A percentile compares a stretch with the other conserved stretches of the same genome.
Evolutionary conservation across 2,113 vertebrate species (phyloP).

Genomic region (Mellivora capensis): DNA sequence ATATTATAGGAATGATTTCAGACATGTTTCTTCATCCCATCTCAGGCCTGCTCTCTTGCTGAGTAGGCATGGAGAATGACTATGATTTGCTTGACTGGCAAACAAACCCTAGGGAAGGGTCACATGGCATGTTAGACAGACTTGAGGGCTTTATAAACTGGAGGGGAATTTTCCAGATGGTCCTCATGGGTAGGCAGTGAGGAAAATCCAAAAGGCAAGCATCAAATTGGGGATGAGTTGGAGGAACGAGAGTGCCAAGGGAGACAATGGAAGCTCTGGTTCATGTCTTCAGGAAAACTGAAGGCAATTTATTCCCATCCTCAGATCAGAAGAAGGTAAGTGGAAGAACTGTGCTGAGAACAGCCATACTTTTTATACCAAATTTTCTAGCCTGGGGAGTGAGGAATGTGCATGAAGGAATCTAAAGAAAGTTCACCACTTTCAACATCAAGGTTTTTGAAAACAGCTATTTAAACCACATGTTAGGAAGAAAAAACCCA

Average conservation of each 20-base stretch:
- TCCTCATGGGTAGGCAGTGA: not conserved
- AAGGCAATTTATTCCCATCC: not conserved
- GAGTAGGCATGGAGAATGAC: not conserved
- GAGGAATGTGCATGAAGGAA: not conserved
- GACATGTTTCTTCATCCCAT: not conserved
- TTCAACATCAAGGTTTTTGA: not conserved
- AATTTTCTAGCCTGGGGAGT: not conserved
- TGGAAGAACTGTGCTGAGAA: not conserved
- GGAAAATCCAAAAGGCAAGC: not conserved
- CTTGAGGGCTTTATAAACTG: not conserved
- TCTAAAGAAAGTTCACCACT: not conserved
- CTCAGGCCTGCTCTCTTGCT: not conserved
- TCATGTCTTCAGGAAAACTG: not conserved
- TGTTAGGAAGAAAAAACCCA: not conserved
- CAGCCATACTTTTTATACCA: not conserved
- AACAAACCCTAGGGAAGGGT: constrained; percentile 10
- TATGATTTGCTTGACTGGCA: not conserved
- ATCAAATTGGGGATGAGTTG: not conserved
- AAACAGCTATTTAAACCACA: not conserved
- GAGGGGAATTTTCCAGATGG: not conserved
- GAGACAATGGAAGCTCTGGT: not conserved
- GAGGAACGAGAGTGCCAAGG: not conserved
- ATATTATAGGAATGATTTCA: not conserved
- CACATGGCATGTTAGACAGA: not conserved
- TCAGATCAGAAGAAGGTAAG: not conserved